phyloP scores from a whole-genome alignment of 2,113 vertebrate genomes.

The Oncorhynchus masou region DNA sequence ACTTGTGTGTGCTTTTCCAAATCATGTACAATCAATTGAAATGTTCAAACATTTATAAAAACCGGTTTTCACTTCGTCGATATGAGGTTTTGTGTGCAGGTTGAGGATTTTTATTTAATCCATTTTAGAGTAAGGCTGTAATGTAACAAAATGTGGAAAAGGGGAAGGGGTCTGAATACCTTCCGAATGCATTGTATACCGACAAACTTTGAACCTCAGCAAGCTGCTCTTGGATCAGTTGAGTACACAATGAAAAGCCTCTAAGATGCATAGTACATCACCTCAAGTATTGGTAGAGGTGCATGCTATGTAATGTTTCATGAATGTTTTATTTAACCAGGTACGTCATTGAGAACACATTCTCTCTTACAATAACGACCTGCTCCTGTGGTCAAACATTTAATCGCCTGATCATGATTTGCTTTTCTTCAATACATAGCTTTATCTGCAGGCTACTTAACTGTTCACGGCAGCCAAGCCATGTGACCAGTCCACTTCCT shows the following conservation, averaged over 20 bases:
- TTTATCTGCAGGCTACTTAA: not conserved
- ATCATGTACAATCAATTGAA: no score
- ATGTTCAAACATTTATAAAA: no score
- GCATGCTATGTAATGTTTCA: not conserved
- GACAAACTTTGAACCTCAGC: constrained; percentile 1
- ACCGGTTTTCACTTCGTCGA: no score
- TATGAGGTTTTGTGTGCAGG: no score
- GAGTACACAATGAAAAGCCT: constrained; percentile 15
- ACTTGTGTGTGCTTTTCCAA: no score
- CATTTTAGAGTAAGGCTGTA: no score
- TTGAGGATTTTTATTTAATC: no score
- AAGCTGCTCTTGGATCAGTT: constrained; percentile 11
- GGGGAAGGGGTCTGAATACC: constrained; percentile 12
- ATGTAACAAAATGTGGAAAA: no score
- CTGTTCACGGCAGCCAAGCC: constrained; percentile 6
- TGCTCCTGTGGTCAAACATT: not conserved
- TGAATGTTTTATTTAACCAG: no score
- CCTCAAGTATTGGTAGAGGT: not conserved
- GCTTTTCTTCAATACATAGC: not conserved
- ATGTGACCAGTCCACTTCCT: constrained; percentile 21
- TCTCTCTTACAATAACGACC: not conserved
- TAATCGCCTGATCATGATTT: constrained; percentile 14
- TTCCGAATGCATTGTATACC: constrained; percentile 2
- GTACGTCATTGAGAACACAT: no score
- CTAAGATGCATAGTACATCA: not conserved